Percentiles rank a stretch among this genome's conserved stretches.
Evolutionary conservation across 1,140 invertebrate species (phyloP).

Genomic region (Dendroctonus ponderosae): DNA sequence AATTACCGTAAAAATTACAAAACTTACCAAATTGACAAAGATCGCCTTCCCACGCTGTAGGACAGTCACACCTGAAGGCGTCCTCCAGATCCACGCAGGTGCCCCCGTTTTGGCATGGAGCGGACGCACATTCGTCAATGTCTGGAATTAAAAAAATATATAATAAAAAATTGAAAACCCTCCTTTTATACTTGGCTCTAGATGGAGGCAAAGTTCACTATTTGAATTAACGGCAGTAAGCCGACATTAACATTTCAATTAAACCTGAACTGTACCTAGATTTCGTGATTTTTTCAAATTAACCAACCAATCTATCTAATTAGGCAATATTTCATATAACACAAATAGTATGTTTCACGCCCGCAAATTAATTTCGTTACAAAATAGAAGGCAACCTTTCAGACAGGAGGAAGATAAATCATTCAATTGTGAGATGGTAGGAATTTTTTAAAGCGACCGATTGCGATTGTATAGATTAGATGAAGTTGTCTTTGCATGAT

Average conservation of each 20-base stretch:
- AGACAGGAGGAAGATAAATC: slow-evolving; percentile 8
- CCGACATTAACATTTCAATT: not conserved
- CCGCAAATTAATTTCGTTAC: slow-evolving; percentile 1
- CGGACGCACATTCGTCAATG: slow-evolving; percentile 80
- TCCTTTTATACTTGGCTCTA: not conserved
- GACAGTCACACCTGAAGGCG: slow-evolving; percentile 75
- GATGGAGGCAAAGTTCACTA: not conserved
- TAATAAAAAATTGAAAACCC: not conserved
- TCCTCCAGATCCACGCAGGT: slow-evolving; percentile 77
- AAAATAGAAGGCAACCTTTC: slow-evolving; percentile 4
- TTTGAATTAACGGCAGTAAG: not conserved
- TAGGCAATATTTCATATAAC: too few species aligned
- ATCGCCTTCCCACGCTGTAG: slow-evolving; percentile 76
- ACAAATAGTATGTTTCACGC: slow-evolving; percentile 1
- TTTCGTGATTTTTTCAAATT: too few species aligned
- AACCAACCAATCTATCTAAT: too few species aligned
- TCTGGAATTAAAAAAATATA: slow-evolving; percentile 54
- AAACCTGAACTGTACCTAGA: too few species aligned
- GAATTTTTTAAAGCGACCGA: slow-evolving; percentile 8
- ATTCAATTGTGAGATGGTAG: slow-evolving; percentile 6
- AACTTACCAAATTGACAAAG: slow-evolving; percentile 70
- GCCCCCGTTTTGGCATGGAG: slow-evolving; percentile 84
- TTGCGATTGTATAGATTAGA: slow-evolving; percentile 12
- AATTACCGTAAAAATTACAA: not conserved
- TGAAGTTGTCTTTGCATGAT: slow-evolving; percentile 10